A percentile compares a stretch with the other conserved stretches of the same genome.
Evolutionary conservation across 2,113 vertebrate genomes (phyloP).

Genomic region (Hemichromis elongatus): DNA sequence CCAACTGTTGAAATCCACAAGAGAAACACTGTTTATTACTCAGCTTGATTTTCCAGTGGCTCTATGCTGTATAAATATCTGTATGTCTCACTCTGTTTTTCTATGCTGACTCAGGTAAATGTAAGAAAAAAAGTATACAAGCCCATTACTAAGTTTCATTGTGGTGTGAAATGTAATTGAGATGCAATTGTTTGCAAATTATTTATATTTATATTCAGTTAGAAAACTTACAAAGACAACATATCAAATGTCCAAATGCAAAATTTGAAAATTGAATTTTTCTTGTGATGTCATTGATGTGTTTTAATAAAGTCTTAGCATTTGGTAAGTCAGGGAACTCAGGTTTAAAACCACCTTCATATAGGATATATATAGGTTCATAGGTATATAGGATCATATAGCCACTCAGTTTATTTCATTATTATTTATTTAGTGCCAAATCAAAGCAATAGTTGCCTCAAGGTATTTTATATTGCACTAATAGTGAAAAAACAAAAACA

Average conservation of each 20-base stretch:
- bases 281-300: neutral
- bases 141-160: neutral
- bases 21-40: neutral
- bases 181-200: neutral
- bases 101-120: neutral
- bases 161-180: neutral
- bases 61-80: neutral
- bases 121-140: neutral
- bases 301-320: neutral
- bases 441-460: neutral
- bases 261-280: rapidly evolving
- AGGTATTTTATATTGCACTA: neutral
- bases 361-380: too few relatives aligned
- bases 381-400: too few relatives aligned
- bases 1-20: neutral
- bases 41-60: neutral
- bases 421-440: neutral
- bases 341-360: neutral
- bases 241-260: neutral
- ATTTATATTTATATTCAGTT: neutral
- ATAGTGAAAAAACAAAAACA: neutral
- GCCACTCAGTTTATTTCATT: neutral
- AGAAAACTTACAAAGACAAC: neutral
- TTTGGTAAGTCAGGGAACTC: neutral
- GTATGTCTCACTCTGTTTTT: neutral